Evolutionary conservation across 1,140 invertebrate genomes (phyloP), one percentile per base, ranked within the genome.

Genomic region (Harpegnathos saltator): DNA sequence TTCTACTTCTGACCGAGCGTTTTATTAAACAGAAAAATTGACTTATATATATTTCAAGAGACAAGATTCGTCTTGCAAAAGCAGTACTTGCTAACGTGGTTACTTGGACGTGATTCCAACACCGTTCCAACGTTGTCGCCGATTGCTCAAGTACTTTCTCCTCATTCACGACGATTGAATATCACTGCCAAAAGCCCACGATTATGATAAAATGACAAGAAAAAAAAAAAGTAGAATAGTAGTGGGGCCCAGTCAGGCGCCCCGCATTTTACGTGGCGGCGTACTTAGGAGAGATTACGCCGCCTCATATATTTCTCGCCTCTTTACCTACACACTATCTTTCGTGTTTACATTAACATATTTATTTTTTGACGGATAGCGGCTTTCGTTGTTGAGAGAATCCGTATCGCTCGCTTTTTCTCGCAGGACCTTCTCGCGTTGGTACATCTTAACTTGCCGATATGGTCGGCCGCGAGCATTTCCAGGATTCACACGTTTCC

Each of bases 151-250:
- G 44, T 52, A 38, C 72, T 82, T 92, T 92, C 92, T 93, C 91
- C 93, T 94, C 92, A 93, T 90, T 92, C 92, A 92, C 91, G 90
- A 90, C 90, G 89, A 93, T 92, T 92, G 89, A 94, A 93, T 91
- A 89, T 94, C 93, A 94, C 94, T 94, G 93, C 94, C 94, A 93
- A 94, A 94, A 93, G 84, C 90, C 92, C 92, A 92, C 84, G 86
- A 91, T 90, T 87, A 86, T 87, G 44, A 80, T 80, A 78, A 83
- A 56, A 17, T 17, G 63, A 63, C 50, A 68, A 78, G 44, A 66
- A 74, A 81, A 75, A 83, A 61, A 63, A 54, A 68, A 38, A 52
- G 19, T 83, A 84, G 74, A 72, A 22, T 65, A 69, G 48, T 33
- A 38, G 50, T 52, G 52, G 26, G 50, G 33, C 29, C 62, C 58